Conservation (phyloP, 53 echinoderm and acorn worm genomes). For the Apostichopus leukothele region DNA sequence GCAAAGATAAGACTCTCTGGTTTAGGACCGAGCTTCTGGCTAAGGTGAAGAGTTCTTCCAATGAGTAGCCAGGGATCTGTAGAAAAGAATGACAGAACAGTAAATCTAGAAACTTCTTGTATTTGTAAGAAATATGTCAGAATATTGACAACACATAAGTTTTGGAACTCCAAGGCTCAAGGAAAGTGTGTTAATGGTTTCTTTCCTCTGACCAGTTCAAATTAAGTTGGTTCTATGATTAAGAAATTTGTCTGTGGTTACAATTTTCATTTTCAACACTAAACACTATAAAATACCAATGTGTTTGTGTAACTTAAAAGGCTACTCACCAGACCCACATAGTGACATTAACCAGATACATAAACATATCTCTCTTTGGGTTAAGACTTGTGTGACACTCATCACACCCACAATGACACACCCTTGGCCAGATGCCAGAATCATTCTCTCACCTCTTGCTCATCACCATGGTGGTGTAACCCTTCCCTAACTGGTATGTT, state of each 20-base stretch:
- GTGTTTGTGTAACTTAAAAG: no score
- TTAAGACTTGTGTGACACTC: not conserved
- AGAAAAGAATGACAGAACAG: not conserved
- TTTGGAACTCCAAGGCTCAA: no score
- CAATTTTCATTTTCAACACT: no score
- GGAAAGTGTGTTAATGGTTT: no score
- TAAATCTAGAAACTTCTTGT: not conserved
- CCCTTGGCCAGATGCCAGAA: not conserved
- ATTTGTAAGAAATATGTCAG: no score
- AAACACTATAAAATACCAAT: no score
- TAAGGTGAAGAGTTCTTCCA: constrained; percentile 88
- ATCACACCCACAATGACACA: not conserved
- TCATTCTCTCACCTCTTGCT: constrained; percentile 75
- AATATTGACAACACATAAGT: no score
- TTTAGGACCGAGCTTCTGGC: constrained; percentile 82
- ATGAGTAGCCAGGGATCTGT: constrained; percentile 85
- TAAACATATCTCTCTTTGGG: constrained; percentile 63
- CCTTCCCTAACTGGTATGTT: constrained; percentile 82
- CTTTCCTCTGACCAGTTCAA: no score
- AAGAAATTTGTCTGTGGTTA: no score
- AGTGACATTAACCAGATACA: not conserved
- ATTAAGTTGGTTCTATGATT: no score
- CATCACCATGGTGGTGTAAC: constrained; percentile 95
- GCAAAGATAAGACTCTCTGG: constrained; percentile 82
- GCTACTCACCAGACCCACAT: no score